phyloP scores from a whole-genome alignment of 2,113 vertebrate species.

The Clarias magur region DNA sequence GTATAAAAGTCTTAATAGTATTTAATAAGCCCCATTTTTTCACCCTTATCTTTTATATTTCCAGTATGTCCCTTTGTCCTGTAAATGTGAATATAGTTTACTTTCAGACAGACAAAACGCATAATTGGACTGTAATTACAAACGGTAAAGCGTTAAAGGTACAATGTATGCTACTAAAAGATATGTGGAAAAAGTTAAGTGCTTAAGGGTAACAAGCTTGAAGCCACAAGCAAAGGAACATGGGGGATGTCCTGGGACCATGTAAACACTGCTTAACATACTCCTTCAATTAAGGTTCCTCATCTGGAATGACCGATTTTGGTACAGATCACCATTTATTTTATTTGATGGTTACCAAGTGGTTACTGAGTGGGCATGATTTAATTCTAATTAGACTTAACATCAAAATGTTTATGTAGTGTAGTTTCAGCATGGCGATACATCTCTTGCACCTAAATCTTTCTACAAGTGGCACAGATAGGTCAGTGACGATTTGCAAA shows the following conservation, averaged over 20 bases:
- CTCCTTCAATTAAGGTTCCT: background rate
- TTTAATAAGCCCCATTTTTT: background rate
- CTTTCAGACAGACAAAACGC: background rate
- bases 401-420: background rate
- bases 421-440: background rate
- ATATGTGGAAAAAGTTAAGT: background rate
- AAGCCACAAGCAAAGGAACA: background rate
- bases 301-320: background rate
- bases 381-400: background rate
- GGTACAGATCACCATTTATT: background rate
- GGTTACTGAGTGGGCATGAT: background rate
- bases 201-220: background rate
- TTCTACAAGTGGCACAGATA: background rate
- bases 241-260: background rate
- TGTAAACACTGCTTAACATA: background rate
- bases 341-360: background rate
- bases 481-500: too few relatives aligned
- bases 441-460: background rate
- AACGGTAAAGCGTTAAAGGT: background rate
- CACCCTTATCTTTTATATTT: background rate
- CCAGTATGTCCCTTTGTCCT: background rate
- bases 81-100: background rate
- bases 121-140: background rate
- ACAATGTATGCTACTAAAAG: background rate
- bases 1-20: background rate